Percentiles rank a stretch among this genome's conserved stretches.
Conservation (phyloP, 2,113 vertebrate species). For the Ictidomys tridecemlineatus region DNA sequence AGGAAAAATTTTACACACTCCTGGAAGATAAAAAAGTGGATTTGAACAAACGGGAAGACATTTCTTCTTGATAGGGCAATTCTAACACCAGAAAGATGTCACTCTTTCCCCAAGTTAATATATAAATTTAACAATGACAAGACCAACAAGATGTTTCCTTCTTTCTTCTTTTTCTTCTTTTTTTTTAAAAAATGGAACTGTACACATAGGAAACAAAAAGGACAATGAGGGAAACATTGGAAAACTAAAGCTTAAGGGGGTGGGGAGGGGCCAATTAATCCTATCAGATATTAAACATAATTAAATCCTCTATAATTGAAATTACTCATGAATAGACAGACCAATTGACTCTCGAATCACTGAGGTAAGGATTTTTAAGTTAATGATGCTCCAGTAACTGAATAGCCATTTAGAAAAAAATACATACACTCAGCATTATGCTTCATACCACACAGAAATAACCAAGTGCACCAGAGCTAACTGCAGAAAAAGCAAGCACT, state of each 20-base stretch:
- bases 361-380: not conserved
- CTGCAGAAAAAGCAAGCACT: not conserved
- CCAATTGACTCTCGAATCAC: slow-evolving; percentile 11
- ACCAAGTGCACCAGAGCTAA: not conserved
- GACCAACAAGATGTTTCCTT: not conserved
- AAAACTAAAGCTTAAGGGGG: slow-evolving; percentile 34
- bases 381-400: not conserved
- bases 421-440: not conserved
- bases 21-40: not conserved
- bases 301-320: not conserved
- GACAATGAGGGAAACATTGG: not conserved
- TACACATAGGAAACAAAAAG: not conserved
- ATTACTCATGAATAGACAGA: not conserved
- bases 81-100: not conserved
- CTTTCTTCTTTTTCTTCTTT: not conserved
- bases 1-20: not conserved
- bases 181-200: not conserved
- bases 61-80: not conserved
- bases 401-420: not conserved
- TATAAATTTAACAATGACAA: slow-evolving; percentile 35
- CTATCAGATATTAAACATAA: not conserved
- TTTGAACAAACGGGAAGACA: slow-evolving; percentile 11
- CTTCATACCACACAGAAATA: not conserved
- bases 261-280: not conserved
- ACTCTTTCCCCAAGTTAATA: not conserved